Percentiles rank a stretch among this genome's conserved stretches.
These are phyloP conservation scores for Hypolimnas misippus DNA, from an alignment of 2,888 invertebrate species.

Conservation along the genomic window DNA sequence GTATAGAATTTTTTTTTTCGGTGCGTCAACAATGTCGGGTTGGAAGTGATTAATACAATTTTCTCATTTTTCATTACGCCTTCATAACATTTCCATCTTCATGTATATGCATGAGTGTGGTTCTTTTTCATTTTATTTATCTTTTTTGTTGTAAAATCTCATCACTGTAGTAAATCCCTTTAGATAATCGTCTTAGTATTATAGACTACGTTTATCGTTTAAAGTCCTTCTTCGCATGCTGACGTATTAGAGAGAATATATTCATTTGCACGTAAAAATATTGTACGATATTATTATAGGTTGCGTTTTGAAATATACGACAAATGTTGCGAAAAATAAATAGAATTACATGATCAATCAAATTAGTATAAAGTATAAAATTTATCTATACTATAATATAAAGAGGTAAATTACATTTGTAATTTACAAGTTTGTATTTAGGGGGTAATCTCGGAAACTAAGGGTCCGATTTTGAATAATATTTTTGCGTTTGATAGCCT, in stretches of 20 bases:
- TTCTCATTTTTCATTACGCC: slow-evolving; percentile 52
- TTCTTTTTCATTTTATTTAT: slow-evolving; percentile 56
- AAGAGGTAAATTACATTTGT: no score
- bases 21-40: slow-evolving; percentile 73
- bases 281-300: not conserved
- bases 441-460: no score
- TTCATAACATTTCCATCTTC: slow-evolving; percentile 46
- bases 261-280: slow-evolving; percentile 23
- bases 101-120: slow-evolving; percentile 83
- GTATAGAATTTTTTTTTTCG: slow-evolving; percentile 28
- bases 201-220: slow-evolving; percentile 21
- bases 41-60: slow-evolving; percentile 56
- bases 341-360: no score
- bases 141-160: slow-evolving; percentile 36
- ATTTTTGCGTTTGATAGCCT: no score
- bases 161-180: slow-evolving; percentile 52
- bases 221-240: slow-evolving; percentile 31
- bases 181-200: slow-evolving; percentile 34
- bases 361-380: no score
- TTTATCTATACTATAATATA: no score
- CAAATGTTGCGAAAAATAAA: no score
- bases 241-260: slow-evolving; percentile 2
- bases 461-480: no score
- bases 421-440: no score
- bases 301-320: no score